Conservation (phyloP, 2,113 vertebrate genomes). For the Salvelinus sp. region DNA sequence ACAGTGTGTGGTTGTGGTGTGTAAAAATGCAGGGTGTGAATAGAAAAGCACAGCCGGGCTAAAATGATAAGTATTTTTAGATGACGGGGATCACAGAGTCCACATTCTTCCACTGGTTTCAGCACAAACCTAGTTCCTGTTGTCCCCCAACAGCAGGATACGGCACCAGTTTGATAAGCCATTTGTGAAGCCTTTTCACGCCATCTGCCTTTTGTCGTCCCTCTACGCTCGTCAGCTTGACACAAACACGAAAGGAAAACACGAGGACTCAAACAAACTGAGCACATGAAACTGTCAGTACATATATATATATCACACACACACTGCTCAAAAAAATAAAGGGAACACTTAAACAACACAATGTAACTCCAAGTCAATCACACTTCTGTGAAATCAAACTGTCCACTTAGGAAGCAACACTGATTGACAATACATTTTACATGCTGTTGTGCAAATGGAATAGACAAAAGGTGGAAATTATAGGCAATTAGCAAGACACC, state of each 20-base stretch:
- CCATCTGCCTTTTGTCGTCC: conserved; percentile 34
- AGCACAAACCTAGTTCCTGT: conserved; percentile 61
- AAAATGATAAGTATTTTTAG: conserved; percentile 66
- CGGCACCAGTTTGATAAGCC: conserved; percentile 60
- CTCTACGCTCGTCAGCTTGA: conserved; percentile 35
- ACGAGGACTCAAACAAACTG: conserved; percentile 23
- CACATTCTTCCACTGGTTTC: conserved; percentile 61
- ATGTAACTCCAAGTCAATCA: too few species aligned
- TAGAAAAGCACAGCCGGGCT: conserved; percentile 40
- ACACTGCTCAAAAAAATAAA: too few species aligned
- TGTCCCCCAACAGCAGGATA: conserved; percentile 55
- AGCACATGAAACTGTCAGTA: conserved; percentile 41
- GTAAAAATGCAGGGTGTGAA: conserved; percentile 30
- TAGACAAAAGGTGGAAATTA: too few species aligned
- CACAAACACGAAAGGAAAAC: conserved; percentile 29
- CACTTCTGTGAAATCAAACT: too few species aligned
- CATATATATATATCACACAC: neutral
- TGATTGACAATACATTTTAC: too few species aligned
- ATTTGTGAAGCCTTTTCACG: conserved; percentile 38
- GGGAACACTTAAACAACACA: too few species aligned
- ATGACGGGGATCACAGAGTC: conserved; percentile 57
- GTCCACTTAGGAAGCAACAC: too few species aligned
- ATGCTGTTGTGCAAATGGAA: too few species aligned
- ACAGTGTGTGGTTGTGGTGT: neutral
- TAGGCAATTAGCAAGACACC: too few species aligned